Base-by-base conservation (phyloP, 2,888 invertebrate species). In the Oxytorus armatus region DNA sequence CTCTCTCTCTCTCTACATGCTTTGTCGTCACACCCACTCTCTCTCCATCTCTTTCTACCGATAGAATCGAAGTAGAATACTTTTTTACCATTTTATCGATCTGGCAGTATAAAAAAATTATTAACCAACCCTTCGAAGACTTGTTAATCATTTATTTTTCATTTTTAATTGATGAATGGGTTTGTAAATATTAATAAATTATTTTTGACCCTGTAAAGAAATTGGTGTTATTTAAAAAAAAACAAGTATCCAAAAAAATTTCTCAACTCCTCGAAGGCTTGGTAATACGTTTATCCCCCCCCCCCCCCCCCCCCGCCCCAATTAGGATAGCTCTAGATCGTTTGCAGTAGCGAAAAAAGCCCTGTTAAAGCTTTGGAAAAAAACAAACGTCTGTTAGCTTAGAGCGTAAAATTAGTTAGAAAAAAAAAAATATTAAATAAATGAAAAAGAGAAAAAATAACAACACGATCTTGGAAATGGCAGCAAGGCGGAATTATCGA, bases 401-500 rank as follows among this genome's bases (percentile, higher is more conserved):
- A 57, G 36, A 25, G 10, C 11, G 18, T 18, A 36, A 57, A 59
- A 33, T 77, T 29, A 29, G 29, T 29, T 5, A 8, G 4, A 61
- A 29, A 51, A 23, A 36, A 4, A 14, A 8, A 11, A 42, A 59
- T 8, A 23, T 1, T 29, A 59, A 29, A 8, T 3, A 33, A 10
- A 0, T n/a, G 49, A 68, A n/a, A 23, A 57, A 55, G 36, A 51
- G 49, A 68, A 49, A 59, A 65, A 51, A 21, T 80, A 73, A 72
- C 59, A 21, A 14, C 29, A 65, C 39, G 39, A 36, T 75, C 76
- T 72, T 49, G 73, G 61, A 63, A 76, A 81, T 55, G 63, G 23
- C 92, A 97, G 97, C 92, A 97, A 97, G 92, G 95, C 95, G 86
- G 97, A 97, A 89, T 93, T 97, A 10, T 95, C 95, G 85, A 95